Evolutionary conservation across 2,797 vertebrate genomes (phyloP).

Genomic region (Parambassis ranga): DNA sequence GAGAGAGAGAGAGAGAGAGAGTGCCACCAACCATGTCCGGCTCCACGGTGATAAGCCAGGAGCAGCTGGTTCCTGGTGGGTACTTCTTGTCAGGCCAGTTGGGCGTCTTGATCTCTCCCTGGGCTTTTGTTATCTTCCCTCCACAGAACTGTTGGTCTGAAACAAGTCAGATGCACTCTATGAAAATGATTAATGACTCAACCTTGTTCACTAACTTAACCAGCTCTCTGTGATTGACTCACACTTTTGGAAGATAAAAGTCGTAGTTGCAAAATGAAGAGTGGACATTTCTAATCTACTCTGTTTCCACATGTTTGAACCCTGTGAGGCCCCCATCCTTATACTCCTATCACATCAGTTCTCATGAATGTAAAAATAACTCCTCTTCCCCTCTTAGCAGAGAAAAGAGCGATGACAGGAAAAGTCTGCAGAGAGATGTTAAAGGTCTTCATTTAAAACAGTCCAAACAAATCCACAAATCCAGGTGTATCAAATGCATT

Average conservation of each 20-base stretch:
- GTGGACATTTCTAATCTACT: not conserved
- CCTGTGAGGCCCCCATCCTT: not conserved
- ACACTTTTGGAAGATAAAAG: not conserved
- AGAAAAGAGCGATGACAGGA: too few species aligned
- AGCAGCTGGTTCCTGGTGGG: constrained; percentile 88
- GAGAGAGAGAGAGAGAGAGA: not conserved
- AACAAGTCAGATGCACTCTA: constrained; percentile 1
- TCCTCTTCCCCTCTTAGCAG: not conserved
- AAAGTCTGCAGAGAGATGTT: too few species aligned
- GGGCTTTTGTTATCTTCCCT: constrained; percentile 87
- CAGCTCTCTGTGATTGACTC: not conserved
- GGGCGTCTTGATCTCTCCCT: constrained; percentile 87
- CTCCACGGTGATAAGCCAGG: constrained; percentile 91
- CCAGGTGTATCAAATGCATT: too few species aligned
- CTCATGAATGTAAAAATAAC: not conserved
- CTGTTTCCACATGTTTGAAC: not conserved
- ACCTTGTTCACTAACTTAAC: too few species aligned
- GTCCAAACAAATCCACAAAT: too few species aligned
- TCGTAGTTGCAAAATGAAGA: not conserved
- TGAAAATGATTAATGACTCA: not conserved
- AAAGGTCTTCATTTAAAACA: too few species aligned
- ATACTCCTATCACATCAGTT: not conserved
- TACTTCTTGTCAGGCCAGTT: constrained; percentile 93
- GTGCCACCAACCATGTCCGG: constrained; percentile 77
- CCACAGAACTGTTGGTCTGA: constrained; percentile 87